Evolutionary conservation across 2,797 vertebrate genomes (phyloP).

Genomic region (Myotis findleyi): DNA sequence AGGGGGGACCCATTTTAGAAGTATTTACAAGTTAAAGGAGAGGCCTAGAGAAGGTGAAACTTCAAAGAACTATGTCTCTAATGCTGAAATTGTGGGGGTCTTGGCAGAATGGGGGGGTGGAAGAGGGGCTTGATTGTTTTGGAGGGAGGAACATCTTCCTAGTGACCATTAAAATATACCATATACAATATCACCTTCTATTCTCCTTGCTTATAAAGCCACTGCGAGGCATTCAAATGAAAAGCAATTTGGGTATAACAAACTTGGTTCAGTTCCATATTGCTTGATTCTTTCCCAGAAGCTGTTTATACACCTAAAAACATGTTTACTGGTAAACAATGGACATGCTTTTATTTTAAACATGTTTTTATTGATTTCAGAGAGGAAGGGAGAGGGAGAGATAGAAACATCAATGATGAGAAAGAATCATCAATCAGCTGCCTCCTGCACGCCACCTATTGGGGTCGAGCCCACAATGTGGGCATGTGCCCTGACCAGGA

Average conservation of each 20-base stretch:
- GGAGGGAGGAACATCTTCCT: neutral
- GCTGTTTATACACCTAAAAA: neutral
- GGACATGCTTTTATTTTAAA: neutral
- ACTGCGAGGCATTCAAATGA: neutral
- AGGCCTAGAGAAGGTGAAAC: neutral
- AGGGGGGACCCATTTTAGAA: neutral
- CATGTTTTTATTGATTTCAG: no score
- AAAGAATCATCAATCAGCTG: no score
- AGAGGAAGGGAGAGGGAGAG: no score
- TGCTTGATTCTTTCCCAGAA: conserved; percentile 17
- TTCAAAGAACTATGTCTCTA: neutral
- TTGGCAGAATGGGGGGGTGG: neutral
- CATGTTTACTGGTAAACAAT: conserved; percentile 10
- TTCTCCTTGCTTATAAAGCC: neutral
- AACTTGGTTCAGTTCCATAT: neutral
- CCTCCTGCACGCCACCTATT: no score
- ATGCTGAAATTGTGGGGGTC: neutral
- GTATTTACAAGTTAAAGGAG: neutral
- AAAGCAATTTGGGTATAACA: neutral
- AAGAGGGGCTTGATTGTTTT: neutral
- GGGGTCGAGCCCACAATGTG: no score
- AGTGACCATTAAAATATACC: neutral
- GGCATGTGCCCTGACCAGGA: no score
- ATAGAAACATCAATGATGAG: no score
- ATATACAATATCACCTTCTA: neutral